These are phyloP conservation scores for Periparus ater DNA, from an alignment of 2,797 vertebrate species.

Conservation along the genomic window DNA sequence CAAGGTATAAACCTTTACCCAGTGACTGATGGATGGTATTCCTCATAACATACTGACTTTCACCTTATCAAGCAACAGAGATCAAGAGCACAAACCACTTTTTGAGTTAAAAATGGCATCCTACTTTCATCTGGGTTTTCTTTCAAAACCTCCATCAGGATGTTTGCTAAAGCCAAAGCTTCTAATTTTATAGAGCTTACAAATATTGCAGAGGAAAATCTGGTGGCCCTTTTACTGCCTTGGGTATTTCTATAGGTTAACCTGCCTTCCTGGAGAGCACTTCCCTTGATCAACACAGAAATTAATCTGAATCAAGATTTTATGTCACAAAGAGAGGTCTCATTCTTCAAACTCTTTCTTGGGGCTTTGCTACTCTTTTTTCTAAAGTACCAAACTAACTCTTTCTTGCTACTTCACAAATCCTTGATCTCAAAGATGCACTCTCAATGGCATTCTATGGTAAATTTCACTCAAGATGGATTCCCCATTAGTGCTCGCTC, in stretches of 20 bases:
- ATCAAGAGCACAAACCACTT: not conserved
- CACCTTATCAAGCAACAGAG: not conserved
- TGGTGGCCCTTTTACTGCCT: not conserved
- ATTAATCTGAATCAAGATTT: not conserved
- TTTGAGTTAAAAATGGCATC: not conserved
- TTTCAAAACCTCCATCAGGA: not conserved
- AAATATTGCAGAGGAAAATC: not conserved
- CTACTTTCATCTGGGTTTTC: not conserved
- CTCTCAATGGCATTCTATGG: not conserved
- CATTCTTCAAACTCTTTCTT: not conserved
- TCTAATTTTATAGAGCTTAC: not conserved
- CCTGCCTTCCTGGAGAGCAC: not conserved
- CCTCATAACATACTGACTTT: not conserved
- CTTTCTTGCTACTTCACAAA: not conserved
- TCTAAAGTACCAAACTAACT: not conserved
- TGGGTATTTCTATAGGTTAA: not conserved
- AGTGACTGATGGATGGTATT: not conserved
- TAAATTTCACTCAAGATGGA: not conserved
- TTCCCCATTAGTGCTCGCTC: accelerated
- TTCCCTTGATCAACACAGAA: not conserved
- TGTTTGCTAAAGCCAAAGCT: not conserved
- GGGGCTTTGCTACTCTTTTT: not conserved
- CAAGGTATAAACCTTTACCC: not conserved
- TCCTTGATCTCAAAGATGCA: not conserved
- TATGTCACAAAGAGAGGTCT: not conserved